Evolutionary conservation across 2,113 vertebrate genomes (phyloP).

Genomic region (Xenopus borealis): DNA sequence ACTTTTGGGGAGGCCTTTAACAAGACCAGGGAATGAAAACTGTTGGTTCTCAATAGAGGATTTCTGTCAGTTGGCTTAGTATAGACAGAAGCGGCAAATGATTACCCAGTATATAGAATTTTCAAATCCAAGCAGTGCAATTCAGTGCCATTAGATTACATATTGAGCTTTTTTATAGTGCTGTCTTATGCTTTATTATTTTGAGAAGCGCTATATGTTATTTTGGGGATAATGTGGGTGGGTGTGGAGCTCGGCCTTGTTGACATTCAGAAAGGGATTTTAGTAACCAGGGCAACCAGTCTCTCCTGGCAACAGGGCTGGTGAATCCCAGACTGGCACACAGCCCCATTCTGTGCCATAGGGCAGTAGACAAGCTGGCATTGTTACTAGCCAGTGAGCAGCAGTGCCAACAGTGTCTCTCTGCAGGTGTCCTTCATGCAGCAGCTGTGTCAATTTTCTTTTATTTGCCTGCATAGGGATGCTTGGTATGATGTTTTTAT

Average conservation of each 20-base stretch:
- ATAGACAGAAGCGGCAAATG: too few species aligned
- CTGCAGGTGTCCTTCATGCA: slow-evolving; percentile 27
- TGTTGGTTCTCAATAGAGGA: too few species aligned
- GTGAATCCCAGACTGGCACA: slow-evolving; percentile 6
- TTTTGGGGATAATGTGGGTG: slow-evolving; percentile 15
- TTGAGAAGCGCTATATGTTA: not conserved
- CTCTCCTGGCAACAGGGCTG: slow-evolving; percentile 21
- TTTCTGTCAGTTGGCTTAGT: too few species aligned
- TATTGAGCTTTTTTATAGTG: too few species aligned
- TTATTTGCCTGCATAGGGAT: too few species aligned
- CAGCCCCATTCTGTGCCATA: slow-evolving; percentile 28
- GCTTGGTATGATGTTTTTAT: too few species aligned
- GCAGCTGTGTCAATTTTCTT: slow-evolving; percentile 1
- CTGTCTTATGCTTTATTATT: too few species aligned
- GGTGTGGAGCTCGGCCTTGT: slow-evolving; percentile 8
- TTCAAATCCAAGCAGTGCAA: too few species aligned
- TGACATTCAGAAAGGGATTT: slow-evolving; percentile 16
- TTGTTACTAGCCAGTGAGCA: slow-evolving; percentile 18
- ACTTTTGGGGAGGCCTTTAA: too few species aligned
- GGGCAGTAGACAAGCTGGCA: slow-evolving; percentile 35
- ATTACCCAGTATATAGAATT: too few species aligned
- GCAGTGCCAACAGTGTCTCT: slow-evolving; percentile 17
- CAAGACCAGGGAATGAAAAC: too few species aligned
- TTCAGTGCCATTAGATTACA: too few species aligned
- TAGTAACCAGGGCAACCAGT: slow-evolving; percentile 24